phyloP scores from a whole-genome alignment of 2,888 invertebrate species.

The Drosophila algonquin region DNA sequence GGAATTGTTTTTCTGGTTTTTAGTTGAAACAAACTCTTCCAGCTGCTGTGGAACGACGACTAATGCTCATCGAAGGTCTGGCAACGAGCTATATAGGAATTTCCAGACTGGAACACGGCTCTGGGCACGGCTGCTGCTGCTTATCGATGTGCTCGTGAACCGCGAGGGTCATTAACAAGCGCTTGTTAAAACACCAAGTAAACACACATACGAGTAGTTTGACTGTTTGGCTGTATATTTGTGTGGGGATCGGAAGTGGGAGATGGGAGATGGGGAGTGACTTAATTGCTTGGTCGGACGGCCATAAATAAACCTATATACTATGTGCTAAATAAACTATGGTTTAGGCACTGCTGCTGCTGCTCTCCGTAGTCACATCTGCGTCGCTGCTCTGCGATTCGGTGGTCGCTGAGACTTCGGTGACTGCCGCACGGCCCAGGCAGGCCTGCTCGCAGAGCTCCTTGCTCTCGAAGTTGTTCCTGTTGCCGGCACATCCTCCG shows the following conservation, averaged over 20 bases:
- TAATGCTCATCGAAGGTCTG: conserved; percentile 24
- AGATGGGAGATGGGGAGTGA: not conserved
- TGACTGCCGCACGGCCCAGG: conserved; percentile 34
- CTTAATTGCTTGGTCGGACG: not conserved
- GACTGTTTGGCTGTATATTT: conserved; percentile 5
- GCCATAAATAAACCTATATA: conserved; percentile 22
- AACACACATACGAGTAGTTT: conserved; percentile 21
- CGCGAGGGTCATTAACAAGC: conserved; percentile 59
- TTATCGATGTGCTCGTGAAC: conserved; percentile 39
- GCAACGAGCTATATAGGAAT: conserved; percentile 51
- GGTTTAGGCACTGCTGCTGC: conserved; percentile 9
- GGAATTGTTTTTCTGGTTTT: conserved; percentile 3
- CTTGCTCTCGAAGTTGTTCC: conserved; percentile 89
- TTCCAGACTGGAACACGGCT: not conserved
- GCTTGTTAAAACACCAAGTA: conserved; percentile 44
- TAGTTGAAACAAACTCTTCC: not conserved
- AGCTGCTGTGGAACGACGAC: conserved; percentile 37
- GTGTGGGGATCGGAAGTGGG: conserved; percentile 3
- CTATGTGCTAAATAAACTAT: conserved; percentile 14
- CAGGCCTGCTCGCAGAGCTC: conserved; percentile 88
- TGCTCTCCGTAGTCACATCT: conserved; percentile 42
- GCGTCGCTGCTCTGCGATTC: conserved; percentile 19
- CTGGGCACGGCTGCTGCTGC: not conserved
- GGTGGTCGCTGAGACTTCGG: conserved; percentile 25
- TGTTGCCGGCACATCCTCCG: conserved; percentile 91